A percentile compares a stretch with the other conserved stretches of the same genome.
Conservation (phyloP, 2,888 invertebrate species). For the Tyria jacobaeae region DNA sequence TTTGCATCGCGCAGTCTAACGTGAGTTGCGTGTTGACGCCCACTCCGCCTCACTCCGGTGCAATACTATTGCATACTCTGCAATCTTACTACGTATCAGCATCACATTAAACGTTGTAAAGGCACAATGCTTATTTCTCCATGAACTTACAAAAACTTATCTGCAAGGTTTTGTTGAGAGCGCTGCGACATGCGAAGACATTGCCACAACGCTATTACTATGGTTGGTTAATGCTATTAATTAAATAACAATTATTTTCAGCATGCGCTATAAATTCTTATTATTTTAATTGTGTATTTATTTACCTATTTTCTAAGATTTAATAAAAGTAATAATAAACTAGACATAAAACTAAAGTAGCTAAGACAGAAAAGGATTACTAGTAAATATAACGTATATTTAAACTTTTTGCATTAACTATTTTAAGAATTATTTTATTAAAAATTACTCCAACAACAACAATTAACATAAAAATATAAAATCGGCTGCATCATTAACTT, state of each 20-base stretch:
- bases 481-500: no score
- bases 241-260: slow-evolving; percentile 35
- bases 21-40: slow-evolving; percentile 81
- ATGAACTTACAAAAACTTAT: slow-evolving; percentile 68
- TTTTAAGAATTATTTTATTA: no score
- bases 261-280: slow-evolving; percentile 10
- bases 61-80: slow-evolving; percentile 62
- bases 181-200: slow-evolving; percentile 70
- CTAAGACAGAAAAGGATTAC: no score
- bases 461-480: no score
- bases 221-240: slow-evolving; percentile 41
- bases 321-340: no score
- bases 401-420: no score
- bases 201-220: slow-evolving; percentile 63
- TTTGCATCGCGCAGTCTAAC: slow-evolving; percentile 74
- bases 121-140: slow-evolving; percentile 76
- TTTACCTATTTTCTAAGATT: no score
- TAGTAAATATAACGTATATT: no score
- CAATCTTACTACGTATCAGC: slow-evolving; percentile 80
- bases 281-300: no score
- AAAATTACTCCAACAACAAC: no score
- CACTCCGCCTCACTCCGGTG: slow-evolving; percentile 65
- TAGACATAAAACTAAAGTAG: no score
- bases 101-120: slow-evolving; percentile 78
- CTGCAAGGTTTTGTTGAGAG: slow-evolving; percentile 67